Evolutionary conservation across 1,140 invertebrate species (phyloP).

Genomic region (Nymphalis io): DNA sequence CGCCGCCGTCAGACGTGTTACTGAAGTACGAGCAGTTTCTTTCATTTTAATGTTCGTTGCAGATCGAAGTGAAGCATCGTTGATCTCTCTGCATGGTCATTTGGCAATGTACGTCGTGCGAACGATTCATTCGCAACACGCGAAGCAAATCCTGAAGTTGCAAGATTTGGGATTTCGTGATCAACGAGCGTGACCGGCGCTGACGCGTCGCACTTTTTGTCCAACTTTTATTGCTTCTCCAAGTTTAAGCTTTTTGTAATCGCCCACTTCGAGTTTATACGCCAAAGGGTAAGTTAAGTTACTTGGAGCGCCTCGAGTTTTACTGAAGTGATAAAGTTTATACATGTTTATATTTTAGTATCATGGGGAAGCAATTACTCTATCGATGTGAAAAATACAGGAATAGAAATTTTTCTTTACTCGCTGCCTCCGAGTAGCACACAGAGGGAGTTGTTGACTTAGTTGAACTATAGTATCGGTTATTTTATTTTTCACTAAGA

Average conservation of each 20-base stretch:
- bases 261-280: not conserved
- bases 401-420: too few relatives aligned
- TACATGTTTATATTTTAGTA: not conserved
- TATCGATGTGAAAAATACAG: too few relatives aligned
- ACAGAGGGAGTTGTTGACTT: too few relatives aligned
- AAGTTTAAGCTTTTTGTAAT: conserved; percentile 20
- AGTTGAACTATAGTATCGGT: too few relatives aligned
- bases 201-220: conserved; percentile 26
- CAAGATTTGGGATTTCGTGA: conserved; percentile 27
- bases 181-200: conserved; percentile 28
- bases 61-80: not conserved
- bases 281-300: conserved; percentile 16
- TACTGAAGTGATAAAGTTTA: not conserved
- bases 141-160: conserved; percentile 10
- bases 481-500: too few relatives aligned
- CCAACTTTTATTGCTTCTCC: conserved; percentile 18
- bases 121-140: not conserved
- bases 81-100: not conserved
- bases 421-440: too few relatives aligned
- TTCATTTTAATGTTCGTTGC: not conserved
- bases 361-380: too few relatives aligned
- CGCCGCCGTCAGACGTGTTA: not conserved
- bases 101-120: conserved; percentile 2
- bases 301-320: conserved; percentile 10
- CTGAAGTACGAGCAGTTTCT: not conserved